A percentile compares a stretch with the other conserved stretches of the same genome.
Conservation (phyloP, 2,888 invertebrate species). For the Maniola hyperantus region DNA sequence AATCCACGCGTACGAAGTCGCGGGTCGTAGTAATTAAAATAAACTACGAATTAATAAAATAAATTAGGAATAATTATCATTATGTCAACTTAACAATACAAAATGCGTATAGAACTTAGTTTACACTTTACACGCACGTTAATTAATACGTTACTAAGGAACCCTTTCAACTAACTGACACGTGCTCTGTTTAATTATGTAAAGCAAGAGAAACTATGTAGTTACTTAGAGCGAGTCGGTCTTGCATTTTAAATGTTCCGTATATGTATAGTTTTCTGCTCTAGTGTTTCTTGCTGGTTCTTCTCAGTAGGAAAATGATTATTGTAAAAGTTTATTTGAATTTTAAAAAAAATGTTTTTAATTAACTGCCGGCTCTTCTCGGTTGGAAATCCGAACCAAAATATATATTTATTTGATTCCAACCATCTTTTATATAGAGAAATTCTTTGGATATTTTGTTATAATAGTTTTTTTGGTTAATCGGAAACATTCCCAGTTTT, state of each 20-base stretch:
- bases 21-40: too few relatives aligned
- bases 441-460: too few relatives aligned
- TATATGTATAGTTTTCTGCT: not conserved
- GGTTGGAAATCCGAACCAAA: not conserved
- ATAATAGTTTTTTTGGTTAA: too few relatives aligned
- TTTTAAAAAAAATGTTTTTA: too few relatives aligned
- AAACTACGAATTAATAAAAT: not conserved
- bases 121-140: conserved; percentile 3
- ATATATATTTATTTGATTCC: too few relatives aligned
- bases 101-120: conserved; percentile 11
- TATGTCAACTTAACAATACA: conserved; percentile 15
- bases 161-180: conserved; percentile 28
- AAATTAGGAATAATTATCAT: not conserved
- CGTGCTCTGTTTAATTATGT: conserved; percentile 34
- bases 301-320: too few relatives aligned
- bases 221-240: conserved; percentile 5
- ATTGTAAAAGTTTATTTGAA: too few relatives aligned
- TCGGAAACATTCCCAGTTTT: too few relatives aligned
- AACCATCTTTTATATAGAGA: too few relatives aligned
- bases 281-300: too few relatives aligned
- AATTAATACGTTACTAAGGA: conserved; percentile 18
- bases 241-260: conserved; percentile 5
- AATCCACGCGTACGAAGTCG: too few relatives aligned
- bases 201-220: conserved; percentile 23
- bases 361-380: not conserved